Evolutionary conservation across 2,113 vertebrate genomes (phyloP).

Genomic region (Gymnarchus niloticus): DNA sequence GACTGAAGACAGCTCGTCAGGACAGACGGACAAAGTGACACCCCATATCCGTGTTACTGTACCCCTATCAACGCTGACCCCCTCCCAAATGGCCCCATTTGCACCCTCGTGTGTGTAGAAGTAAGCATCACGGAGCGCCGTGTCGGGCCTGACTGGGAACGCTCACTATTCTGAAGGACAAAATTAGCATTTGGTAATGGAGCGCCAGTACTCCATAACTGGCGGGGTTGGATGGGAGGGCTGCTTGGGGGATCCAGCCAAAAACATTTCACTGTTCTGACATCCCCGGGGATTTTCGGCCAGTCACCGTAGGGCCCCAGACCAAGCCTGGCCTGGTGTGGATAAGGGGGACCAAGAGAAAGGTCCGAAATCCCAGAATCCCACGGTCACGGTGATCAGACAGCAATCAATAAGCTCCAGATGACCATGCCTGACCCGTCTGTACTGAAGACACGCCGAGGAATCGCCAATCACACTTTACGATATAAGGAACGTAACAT

Average conservation of each 20-base stretch:
- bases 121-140: too few species aligned
- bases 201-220: slow-evolving; percentile 35
- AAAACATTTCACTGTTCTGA: neutral
- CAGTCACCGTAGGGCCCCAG: neutral
- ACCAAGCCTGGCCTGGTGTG: neutral
- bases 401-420: neutral
- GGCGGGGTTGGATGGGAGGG: neutral
- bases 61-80: too few species aligned
- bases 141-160: slow-evolving; percentile 7
- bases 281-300: neutral
- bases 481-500: neutral
- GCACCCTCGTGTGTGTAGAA: too few species aligned
- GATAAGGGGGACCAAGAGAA: too few species aligned
- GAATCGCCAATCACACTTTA: neutral
- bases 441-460: neutral
- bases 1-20: too few species aligned
- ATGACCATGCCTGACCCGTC: neutral
- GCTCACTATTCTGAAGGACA: slow-evolving; percentile 35
- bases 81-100: too few species aligned
- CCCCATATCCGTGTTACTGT: too few species aligned
- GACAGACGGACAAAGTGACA: too few species aligned
- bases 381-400: neutral
- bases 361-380: neutral
- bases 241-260: neutral
- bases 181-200: slow-evolving; percentile 37